These are phyloP conservation scores for Branchellion lobata DNA, from an alignment of 2,888 invertebrate species.

Conservation along the genomic window DNA sequence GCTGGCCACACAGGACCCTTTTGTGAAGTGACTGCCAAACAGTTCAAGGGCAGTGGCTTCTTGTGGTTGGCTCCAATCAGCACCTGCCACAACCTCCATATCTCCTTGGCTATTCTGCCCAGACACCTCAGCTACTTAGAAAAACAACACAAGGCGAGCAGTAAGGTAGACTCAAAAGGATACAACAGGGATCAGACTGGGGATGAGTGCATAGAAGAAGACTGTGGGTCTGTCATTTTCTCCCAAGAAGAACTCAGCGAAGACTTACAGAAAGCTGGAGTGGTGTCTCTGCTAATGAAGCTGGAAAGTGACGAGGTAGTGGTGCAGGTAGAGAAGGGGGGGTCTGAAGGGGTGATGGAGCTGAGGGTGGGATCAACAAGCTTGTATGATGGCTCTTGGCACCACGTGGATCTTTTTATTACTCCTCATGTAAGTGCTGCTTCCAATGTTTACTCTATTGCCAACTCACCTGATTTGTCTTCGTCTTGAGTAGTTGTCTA, in stretches of 20 bases:
- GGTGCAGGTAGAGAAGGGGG: slow-evolving; percentile 85
- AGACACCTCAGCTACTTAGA: background rate
- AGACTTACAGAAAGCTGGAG: background rate
- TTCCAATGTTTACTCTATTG: slow-evolving; percentile 1
- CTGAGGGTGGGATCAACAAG: slow-evolving; percentile 34
- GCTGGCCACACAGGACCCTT: slow-evolving; percentile 88
- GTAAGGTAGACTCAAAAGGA: background rate
- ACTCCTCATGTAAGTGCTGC: slow-evolving; percentile 55
- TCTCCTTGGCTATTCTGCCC: slow-evolving; percentile 92
- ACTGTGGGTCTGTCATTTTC: background rate
- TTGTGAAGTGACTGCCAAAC: slow-evolving; percentile 87
- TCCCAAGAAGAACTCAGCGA: background rate
- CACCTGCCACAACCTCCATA: slow-evolving; percentile 82
- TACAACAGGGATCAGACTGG: background rate
- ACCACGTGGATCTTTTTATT: slow-evolving; percentile 79
- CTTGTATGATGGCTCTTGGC: slow-evolving; percentile 95
- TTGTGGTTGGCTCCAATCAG: slow-evolving; percentile 91
- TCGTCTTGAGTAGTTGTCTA: too few relatives aligned
- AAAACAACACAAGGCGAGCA: background rate
- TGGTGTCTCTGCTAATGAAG: slow-evolving; percentile 81
- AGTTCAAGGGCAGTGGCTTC: slow-evolving; percentile 91
- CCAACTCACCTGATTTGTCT: too few relatives aligned
- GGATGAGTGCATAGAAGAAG: background rate
- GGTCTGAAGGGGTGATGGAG: slow-evolving; percentile 15
- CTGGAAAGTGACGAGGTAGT: slow-evolving; percentile 86